A percentile compares a stretch with the other conserved stretches of the same genome.
These are phyloP conservation scores for Varanus salvator DNA, from an alignment of 2,113 vertebrate genomes.

Conservation along the genomic window DNA sequence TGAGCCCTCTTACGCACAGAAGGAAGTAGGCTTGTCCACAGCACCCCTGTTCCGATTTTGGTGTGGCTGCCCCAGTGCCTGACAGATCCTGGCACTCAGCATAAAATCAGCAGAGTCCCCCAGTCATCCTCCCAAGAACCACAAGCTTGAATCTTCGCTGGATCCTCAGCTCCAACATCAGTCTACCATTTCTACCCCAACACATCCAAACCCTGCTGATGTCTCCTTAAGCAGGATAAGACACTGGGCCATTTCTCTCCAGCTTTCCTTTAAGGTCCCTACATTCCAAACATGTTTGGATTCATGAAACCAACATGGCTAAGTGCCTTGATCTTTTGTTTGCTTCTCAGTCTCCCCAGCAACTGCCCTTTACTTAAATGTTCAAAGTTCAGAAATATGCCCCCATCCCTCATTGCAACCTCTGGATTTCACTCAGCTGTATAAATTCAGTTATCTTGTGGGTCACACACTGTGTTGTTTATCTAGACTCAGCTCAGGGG, in stretches of 20 bases:
- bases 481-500: constrained; percentile 5
- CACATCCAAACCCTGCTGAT: not conserved
- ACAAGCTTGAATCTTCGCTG: not conserved
- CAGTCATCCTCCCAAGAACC: not conserved
- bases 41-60: not conserved
- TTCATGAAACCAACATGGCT: not conserved
- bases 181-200: not conserved
- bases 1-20: not conserved
- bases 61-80: too few relatives aligned
- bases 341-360: constrained; percentile 5
- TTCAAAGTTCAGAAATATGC: not conserved
- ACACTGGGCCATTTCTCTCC: not conserved
- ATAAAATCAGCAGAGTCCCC: not conserved
- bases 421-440: constrained; percentile 12
- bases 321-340: not conserved
- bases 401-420: not conserved
- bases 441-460: constrained; percentile 7
- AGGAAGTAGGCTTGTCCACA: not conserved
- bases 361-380: constrained; percentile 3
- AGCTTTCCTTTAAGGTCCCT: not conserved
- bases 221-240: too few relatives aligned
- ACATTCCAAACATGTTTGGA: not conserved
- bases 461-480: not conserved
- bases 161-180: not conserved
- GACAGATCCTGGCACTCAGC: not conserved